Evolutionary conservation across 1,140 invertebrate species (phyloP), one percentile per base, ranked within the genome.

Genomic region (Rhopalosiphum maidis): DNA sequence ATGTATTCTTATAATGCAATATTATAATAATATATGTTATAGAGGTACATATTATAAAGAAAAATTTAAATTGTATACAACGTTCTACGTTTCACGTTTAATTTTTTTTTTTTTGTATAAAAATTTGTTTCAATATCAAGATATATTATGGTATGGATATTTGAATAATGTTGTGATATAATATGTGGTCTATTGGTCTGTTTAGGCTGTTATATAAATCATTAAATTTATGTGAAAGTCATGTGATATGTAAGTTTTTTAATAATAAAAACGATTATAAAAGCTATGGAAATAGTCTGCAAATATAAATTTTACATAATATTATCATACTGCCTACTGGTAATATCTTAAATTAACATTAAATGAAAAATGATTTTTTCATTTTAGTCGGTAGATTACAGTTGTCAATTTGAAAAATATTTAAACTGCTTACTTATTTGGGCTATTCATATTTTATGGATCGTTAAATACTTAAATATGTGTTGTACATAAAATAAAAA

Each of bases 401-500:
- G 51, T 35, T 35, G 86, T 48, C 18, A 51, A 88, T 88, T 88
- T 88, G 46, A 41, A 48, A 88, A 51, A 88, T 86, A n/a, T 88
- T 88, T 88, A 22, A n/a, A n/a, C 86, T 21, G n/a, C 43, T 48
- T 48, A 35, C 55, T 90, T 91, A 77, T 91, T 91, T 77, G 37
- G 90, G 55, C 55, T 91, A 82, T 77, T 68, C 90, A 91, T 91
- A 91, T 91, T 91, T 91, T 91, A 91, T 82, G 90, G 43, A 35
- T 77, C 90, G 90, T 91, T 91, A 91, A 91, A 77, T n/a, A 11
- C 30, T 43, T 77, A 91, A 91, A 77, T n/a, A 2, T 30, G 25
- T n/a, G 90, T 91, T 25, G 30, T 83, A 43, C 60, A 68, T 68
- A 90, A 22, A 60, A 88, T 30, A 88, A 90, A 55, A 90, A 30